These are phyloP conservation scores for Carcina quercana DNA, from an alignment of 2,888 invertebrate genomes.

Conservation along the genomic window DNA sequence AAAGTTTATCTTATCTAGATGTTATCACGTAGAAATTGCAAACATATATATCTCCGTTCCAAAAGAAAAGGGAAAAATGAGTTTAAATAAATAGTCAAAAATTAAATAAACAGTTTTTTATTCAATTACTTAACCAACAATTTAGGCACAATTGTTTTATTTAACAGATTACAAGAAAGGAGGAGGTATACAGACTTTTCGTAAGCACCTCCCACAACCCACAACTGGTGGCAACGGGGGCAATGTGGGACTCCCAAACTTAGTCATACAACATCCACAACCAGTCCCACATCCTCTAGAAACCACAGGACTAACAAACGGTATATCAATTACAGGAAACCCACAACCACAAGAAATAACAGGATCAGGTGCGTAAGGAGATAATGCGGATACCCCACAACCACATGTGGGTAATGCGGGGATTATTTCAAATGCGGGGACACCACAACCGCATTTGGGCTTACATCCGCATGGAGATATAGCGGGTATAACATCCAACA, in stretches of 20 bases:
- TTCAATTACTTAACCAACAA: too few relatives aligned
- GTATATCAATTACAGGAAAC: constrained; percentile 1
- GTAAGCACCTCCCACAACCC: constrained; percentile 32
- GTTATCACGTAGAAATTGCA: too few relatives aligned
- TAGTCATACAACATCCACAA: constrained; percentile 2
- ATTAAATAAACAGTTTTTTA: too few relatives aligned
- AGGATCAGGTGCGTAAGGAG: too few relatives aligned
- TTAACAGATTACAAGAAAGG: constrained; percentile 47
- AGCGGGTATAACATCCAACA: too few relatives aligned
- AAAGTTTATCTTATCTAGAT: too few relatives aligned
- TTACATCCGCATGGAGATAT: constrained; percentile 5
- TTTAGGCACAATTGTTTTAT: too few relatives aligned
- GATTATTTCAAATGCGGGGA: too few relatives aligned
- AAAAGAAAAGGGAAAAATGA: too few relatives aligned
- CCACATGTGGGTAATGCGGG: constrained; percentile 2
- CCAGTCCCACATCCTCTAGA: constrained; percentile 1
- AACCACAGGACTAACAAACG: constrained; percentile 7
- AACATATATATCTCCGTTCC: too few relatives aligned
- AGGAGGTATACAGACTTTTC: constrained; percentile 43
- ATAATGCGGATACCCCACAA: too few relatives aligned
- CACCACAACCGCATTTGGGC: constrained; percentile 16
- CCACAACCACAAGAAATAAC: constrained; percentile 5
- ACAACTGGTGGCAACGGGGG: constrained; percentile 23
- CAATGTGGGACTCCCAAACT: constrained; percentile 17
- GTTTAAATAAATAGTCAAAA: too few relatives aligned